Percentiles rank a stretch among this genome's conserved stretches.
phyloP scores from a whole-genome alignment of 2,113 vertebrate species.

The Laterallus jamaicensis region DNA sequence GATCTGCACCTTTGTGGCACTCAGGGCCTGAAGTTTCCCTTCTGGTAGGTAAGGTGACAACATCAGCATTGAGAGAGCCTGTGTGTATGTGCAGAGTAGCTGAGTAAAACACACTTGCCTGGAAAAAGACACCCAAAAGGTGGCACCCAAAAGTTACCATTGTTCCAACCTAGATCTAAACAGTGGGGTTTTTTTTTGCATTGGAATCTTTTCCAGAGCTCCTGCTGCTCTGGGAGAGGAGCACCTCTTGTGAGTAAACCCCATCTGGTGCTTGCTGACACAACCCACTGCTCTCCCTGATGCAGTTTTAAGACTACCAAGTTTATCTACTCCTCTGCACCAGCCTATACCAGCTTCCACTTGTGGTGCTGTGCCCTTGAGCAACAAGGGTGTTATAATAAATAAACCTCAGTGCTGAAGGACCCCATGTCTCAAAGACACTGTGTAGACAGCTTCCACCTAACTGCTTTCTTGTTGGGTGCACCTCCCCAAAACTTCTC shows the following conservation, averaged over 20 bases:
- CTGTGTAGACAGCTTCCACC: neutral
- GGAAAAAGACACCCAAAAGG: neutral
- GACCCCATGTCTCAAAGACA: neutral
- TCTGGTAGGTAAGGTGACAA: neutral
- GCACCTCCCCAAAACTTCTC: no score
- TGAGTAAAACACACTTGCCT: neutral
- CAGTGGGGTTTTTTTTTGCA: neutral
- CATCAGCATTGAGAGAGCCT: no score
- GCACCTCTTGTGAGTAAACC: neutral
- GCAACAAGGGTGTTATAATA: neutral
- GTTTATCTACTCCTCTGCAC: neutral
- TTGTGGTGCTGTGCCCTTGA: neutral
- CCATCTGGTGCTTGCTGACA: fast-evolving
- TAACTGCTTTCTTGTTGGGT: neutral
- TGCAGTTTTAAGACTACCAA: neutral
- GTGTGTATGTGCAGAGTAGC: neutral
- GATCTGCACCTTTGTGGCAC: fast-evolving
- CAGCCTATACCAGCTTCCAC: neutral
- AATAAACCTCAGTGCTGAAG: neutral
- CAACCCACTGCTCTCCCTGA: neutral
- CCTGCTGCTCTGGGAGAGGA: neutral
- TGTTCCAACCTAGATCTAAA: neutral
- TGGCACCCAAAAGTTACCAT: no score
- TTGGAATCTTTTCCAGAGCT: neutral
- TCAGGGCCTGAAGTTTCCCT: neutral